Evolutionary conservation across 2,888 invertebrate species (phyloP), one percentile per base, ranked within the genome.

Genomic region (Nasonia oneida): DNA sequence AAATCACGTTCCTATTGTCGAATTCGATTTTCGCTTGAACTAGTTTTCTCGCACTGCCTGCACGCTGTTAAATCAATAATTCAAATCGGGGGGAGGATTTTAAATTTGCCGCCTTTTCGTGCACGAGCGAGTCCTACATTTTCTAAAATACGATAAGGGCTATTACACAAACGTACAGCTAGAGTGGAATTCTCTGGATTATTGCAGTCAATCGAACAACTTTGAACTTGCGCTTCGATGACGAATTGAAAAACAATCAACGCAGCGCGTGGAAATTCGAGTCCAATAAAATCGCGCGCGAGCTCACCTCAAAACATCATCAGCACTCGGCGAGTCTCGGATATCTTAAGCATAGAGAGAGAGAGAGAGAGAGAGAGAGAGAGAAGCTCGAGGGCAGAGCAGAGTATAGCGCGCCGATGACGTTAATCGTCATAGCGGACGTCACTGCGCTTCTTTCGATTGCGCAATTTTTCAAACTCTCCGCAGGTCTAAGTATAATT

Each of bases 341-440:
- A 47, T 39, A 61, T 10, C 74, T 71, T 47, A 47, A 78, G 84
- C 15, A 57, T 18, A n/a, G 15, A 86, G 70, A 81, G 42, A 12
- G 29, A 0, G 29, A 29, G 29, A 29, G 2, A n/a, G 57, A 86
- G 70, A 81, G 42, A 12, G 29, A 0, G 29, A 29, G 29, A 29
- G 2, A n/a, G 57, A 61, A 2, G 2, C 57, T 8, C 86, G 84
- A 86, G 83, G 87, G 77, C 88, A 87, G 81, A 81, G 67, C 53
- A 47, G 29, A 29, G 47, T 47, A 12, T 14, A 10, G 33, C 76
- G 76, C 76, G 77, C n/a, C 82, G 70, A 87, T 89, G 88, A 89
- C 89, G 88, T 89, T 88, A 81, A 87, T 86, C 87, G 86, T 81
- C 87, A 47, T 12, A 80, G 83, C 82, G 86, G 83, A 88, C 89